phyloP scores from a whole-genome alignment of 2,888 invertebrate genomes.

The Pterostichus madidus region DNA sequence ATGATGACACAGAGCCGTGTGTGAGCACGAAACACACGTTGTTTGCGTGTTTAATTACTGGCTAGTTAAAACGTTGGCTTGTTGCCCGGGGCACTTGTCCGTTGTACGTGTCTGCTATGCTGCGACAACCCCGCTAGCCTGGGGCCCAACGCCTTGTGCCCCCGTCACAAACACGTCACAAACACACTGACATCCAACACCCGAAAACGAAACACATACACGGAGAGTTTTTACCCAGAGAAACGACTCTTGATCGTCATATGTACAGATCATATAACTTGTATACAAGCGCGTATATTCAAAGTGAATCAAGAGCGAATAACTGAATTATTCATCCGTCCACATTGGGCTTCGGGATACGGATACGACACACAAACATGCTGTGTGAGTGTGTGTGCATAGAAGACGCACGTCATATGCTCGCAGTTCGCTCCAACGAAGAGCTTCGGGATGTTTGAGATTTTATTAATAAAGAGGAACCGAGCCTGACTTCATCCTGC shows the following conservation, averaged over 20 bases:
- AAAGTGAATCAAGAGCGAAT: constrained; percentile 75
- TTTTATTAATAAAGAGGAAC: constrained; percentile 54
- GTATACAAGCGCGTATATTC: constrained; percentile 75
- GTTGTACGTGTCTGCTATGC: constrained; percentile 69
- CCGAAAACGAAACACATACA: not conserved
- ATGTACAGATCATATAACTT: constrained; percentile 75
- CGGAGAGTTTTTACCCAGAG: constrained; percentile 5
- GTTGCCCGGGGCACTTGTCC: constrained; percentile 71
- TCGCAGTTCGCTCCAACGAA: constrained; percentile 27
- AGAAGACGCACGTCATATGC: constrained; percentile 59
- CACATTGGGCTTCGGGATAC: constrained; percentile 74
- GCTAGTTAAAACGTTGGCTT: constrained; percentile 72
- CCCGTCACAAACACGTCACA: constrained; percentile 32
- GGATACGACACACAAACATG: constrained; percentile 38
- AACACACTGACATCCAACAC: constrained; percentile 10
- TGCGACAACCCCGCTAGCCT: constrained; percentile 7
- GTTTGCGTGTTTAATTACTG: constrained; percentile 70
- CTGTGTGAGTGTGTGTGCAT: constrained; percentile 46
- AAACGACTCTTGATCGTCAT: constrained; percentile 55
- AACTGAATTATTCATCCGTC: constrained; percentile 75
- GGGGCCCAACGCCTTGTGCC: not conserved
- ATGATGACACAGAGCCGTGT: too few species aligned
- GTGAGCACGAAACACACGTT: constrained; percentile 35
- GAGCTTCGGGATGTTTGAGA: constrained; percentile 55
- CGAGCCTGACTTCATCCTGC: not conserved